Evolutionary conservation across 2,113 vertebrate genomes (phyloP).

Genomic region (Gavia stellata): DNA sequence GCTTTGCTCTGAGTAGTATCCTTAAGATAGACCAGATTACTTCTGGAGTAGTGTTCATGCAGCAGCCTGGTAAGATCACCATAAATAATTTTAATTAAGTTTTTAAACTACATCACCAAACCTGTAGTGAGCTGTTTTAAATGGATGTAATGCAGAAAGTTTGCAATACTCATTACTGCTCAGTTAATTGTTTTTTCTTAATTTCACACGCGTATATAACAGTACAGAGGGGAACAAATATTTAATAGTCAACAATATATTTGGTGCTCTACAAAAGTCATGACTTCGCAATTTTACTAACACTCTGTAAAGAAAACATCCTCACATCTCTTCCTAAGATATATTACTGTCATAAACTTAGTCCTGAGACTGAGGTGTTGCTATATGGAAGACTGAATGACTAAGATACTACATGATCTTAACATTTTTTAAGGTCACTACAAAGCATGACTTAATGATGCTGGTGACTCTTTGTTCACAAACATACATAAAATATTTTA

Average conservation of each 20-base stretch:
- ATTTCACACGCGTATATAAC: neutral
- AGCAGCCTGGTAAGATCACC: neutral
- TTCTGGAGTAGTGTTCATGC: neutral
- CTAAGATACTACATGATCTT: constrained; percentile 10
- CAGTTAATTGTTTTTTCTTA: neutral
- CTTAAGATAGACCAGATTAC: neutral
- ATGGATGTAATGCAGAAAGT: rapidly evolving
- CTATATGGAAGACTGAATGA: constrained; percentile 44
- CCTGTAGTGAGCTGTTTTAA: neutral
- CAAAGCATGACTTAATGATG: constrained; percentile 18
- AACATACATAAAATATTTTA: neutral
- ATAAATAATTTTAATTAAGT: neutral
- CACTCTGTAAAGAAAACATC: neutral
- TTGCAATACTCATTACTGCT: neutral
- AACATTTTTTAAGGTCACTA: constrained; percentile 44
- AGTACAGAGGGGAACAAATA: neutral
- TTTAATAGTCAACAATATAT: neutral
- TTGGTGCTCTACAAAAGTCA: neutral
- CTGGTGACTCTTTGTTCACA: neutral
- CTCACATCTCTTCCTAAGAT: neutral
- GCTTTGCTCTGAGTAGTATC: neutral
- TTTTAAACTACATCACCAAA: neutral
- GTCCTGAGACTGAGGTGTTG: constrained; percentile 12
- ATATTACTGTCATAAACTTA: constrained; percentile 29
- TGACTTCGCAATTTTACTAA: neutral